Conservation (phyloP, 2,888 invertebrate species). For the Macrosiphum euphorbiae region DNA sequence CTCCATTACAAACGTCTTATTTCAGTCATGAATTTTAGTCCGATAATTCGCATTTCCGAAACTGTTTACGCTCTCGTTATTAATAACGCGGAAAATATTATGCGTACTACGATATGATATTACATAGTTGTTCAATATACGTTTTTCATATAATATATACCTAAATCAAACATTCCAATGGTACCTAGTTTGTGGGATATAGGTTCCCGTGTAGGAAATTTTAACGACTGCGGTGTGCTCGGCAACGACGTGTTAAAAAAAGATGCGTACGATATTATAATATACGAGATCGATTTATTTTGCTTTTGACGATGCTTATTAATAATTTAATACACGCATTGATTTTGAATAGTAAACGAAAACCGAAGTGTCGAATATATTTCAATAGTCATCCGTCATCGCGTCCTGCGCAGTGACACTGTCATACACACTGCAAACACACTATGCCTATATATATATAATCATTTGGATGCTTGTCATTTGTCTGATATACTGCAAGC, state of each 20-base stretch:
- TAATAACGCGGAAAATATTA: not conserved
- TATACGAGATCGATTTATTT: not conserved
- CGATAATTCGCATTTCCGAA: slow-evolving; percentile 4
- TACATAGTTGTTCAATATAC: not conserved
- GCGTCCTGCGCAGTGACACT: not conserved
- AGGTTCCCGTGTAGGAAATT: not conserved
- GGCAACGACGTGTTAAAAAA: not conserved
- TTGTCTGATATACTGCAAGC: not conserved
- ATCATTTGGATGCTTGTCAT: not conserved
- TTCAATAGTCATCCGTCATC: not conserved
- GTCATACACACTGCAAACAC: not conserved
- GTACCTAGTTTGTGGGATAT: too few relatives aligned
- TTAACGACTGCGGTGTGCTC: too few relatives aligned
- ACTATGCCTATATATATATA: not conserved
- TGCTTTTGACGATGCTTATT: not conserved
- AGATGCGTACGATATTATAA: too few relatives aligned
- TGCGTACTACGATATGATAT: not conserved
- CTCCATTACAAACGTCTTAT: not conserved
- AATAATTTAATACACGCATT: not conserved
- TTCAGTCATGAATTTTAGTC: slow-evolving; percentile 17
- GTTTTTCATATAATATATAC: not conserved
- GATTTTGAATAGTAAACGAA: not conserved
- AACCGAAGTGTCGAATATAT: not conserved
- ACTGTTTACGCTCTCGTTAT: not conserved
- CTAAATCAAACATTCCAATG: not conserved